Percentiles rank a stretch among this genome's conserved stretches.
These are phyloP conservation scores for Drosophila paranaensis DNA, from an alignment of 2,888 invertebrate species.

Conservation along the genomic window DNA sequence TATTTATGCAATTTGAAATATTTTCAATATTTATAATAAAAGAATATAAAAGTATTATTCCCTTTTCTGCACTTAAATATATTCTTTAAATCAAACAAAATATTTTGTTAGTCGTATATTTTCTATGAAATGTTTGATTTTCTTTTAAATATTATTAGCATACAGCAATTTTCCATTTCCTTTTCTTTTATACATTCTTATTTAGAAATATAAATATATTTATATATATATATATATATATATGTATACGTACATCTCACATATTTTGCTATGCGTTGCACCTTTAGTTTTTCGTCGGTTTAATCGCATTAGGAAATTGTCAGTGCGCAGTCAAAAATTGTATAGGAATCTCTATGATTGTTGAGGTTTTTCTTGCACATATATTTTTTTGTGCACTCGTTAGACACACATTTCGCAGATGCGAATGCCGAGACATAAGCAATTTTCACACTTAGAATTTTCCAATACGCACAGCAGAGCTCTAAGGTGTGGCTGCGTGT, in stretches of 20 bases:
- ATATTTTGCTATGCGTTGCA: neutral
- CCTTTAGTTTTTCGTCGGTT: slow-evolving; percentile 2
- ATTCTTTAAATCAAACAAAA: too few relatives aligned
- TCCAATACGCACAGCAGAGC: slow-evolving; percentile 34
- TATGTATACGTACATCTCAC: too few relatives aligned
- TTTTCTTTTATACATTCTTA: too few relatives aligned
- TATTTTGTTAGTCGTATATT: too few relatives aligned
- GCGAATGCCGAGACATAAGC: slow-evolving; percentile 60
- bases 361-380: slow-evolving; percentile 24
- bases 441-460: slow-evolving; percentile 72
- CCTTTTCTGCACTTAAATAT: too few relatives aligned
- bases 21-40: too few relatives aligned
- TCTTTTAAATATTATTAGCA: too few relatives aligned
- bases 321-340: slow-evolving; percentile 19
- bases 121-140: too few relatives aligned
- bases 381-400: slow-evolving; percentile 14
- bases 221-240: too few relatives aligned
- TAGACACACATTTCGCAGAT: slow-evolving; percentile 57
- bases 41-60: too few relatives aligned
- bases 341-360: slow-evolving; percentile 33
- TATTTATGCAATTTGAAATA: too few relatives aligned
- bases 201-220: neutral
- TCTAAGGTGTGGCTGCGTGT: slow-evolving; percentile 4
- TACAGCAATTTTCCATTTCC: too few relatives aligned
- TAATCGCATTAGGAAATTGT: slow-evolving; percentile 44